phyloP scores from a whole-genome alignment of 2,113 vertebrate genomes.

The Amblyornis subalaris region DNA sequence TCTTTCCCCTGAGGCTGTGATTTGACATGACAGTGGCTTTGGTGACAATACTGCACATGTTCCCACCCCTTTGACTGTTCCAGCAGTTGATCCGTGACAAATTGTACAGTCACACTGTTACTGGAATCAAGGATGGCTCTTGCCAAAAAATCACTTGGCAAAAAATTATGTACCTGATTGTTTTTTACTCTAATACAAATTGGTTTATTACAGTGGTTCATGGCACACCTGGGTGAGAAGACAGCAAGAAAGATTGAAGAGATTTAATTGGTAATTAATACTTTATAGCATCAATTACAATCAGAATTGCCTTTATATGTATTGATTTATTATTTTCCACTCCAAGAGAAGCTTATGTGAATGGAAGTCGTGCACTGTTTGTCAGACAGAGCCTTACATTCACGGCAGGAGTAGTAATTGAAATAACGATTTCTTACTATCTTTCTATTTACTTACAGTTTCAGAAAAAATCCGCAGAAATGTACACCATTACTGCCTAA shows the following conservation, averaged over 20 bases:
- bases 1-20: background rate
- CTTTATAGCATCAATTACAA: fast-evolving
- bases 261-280: background rate
- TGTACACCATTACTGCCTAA: background rate
- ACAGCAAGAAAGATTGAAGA: background rate
- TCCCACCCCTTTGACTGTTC: background rate
- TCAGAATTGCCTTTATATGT: background rate
- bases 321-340: background rate
- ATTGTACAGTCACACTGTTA: background rate
- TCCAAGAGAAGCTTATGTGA: background rate
- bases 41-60: background rate
- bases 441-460: slow-evolving; percentile 3
- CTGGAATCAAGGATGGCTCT: background rate
- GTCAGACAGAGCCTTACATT: background rate
- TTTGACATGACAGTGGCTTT: background rate
- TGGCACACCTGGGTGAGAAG: background rate
- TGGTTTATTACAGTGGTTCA: background rate
- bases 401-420: background rate
- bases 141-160: background rate
- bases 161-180: background rate
- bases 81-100: background rate
- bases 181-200: background rate
- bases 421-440: slow-evolving; percentile 29
- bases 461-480: background rate
- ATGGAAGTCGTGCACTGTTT: background rate